These are phyloP conservation scores for Trachemys scripta DNA, from an alignment of 2,113 vertebrate species.

Conservation along the genomic window DNA sequence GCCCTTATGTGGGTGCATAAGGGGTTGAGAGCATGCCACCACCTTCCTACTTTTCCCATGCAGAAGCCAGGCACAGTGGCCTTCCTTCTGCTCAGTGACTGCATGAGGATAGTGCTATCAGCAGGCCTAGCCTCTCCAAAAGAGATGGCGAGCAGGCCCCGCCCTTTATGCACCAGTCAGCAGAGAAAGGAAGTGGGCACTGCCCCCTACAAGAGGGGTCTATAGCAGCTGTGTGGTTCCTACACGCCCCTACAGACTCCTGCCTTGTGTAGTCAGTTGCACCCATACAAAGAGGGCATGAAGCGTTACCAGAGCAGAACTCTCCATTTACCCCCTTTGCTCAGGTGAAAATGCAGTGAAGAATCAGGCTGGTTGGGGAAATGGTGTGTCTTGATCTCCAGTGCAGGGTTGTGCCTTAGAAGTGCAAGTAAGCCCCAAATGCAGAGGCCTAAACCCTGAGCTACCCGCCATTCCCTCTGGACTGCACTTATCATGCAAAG, in stretches of 20 bases:
- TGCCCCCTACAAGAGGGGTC: background rate
- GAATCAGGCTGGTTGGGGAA: background rate
- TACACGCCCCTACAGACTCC: too few relatives aligned
- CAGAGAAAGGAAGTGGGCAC: background rate
- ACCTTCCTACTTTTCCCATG: background rate
- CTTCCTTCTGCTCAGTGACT: background rate
- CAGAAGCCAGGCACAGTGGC: background rate
- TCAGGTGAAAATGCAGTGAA: too few relatives aligned
- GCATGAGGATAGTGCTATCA: background rate
- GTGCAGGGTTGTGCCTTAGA: background rate
- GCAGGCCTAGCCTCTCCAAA: background rate
- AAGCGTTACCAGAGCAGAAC: too few relatives aligned
- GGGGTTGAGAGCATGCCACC: too few relatives aligned
- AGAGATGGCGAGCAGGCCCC: background rate
- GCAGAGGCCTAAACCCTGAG: background rate
- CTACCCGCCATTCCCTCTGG: background rate
- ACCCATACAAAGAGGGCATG: too few relatives aligned
- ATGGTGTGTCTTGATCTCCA: background rate
- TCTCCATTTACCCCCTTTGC: too few relatives aligned
- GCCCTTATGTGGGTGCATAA: background rate
- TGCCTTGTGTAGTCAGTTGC: too few relatives aligned
- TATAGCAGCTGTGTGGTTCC: background rate
- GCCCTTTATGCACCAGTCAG: background rate
- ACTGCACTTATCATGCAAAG: background rate
- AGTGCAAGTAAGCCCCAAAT: background rate